Conservation (phyloP, 2,888 invertebrate genomes). For the Nomada flava region DNA sequence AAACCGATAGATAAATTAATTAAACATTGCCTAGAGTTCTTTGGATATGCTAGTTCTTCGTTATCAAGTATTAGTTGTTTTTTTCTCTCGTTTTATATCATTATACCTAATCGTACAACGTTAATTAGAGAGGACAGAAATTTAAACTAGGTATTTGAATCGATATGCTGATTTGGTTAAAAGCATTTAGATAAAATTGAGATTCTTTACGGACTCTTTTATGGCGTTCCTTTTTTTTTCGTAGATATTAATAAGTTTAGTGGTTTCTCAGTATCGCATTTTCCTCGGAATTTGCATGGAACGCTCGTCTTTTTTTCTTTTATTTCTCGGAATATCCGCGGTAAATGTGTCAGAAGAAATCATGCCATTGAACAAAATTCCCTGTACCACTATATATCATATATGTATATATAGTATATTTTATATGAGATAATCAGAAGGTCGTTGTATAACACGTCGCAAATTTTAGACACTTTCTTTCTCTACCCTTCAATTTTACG, state of each 20-base stretch:
- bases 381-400: neutral
- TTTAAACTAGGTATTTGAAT: no score
- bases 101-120: no score
- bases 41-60: neutral
- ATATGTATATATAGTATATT: neutral
- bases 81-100: no score
- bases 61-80: no score
- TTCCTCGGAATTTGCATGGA: neutral
- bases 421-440: neutral
- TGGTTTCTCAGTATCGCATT: neutral
- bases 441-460: neutral
- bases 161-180: neutral
- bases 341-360: neutral
- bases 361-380: neutral
- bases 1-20: slow-evolving; percentile 8
- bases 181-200: neutral
- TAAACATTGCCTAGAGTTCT: neutral
- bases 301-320: neutral
- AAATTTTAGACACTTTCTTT: neutral
- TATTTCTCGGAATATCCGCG: neutral
- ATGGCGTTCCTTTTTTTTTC: neutral
- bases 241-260: neutral
- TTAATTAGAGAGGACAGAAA: no score
- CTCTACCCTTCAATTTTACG: neutral
- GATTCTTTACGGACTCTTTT: neutral